A percentile compares a stretch with the other conserved stretches of the same genome.
phyloP scores from a whole-genome alignment of 2,113 vertebrate species.

The Puntigrus tetrazona region DNA sequence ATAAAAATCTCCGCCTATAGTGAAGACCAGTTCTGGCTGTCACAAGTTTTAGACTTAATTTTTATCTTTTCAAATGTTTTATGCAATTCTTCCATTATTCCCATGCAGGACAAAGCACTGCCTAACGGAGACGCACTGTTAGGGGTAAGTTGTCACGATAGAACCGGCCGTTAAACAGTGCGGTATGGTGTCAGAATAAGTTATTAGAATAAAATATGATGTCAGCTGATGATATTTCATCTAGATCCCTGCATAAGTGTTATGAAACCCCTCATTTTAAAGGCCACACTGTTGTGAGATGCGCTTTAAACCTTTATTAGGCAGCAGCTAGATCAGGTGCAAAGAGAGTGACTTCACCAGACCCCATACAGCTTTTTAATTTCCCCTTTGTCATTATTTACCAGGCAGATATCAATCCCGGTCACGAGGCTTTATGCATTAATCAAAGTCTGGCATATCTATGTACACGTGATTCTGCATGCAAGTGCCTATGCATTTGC shows the following conservation, averaged over 20 bases:
- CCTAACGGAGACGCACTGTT: background rate
- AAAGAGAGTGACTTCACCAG: background rate
- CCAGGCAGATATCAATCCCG: slow-evolving; percentile 60
- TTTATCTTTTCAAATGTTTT: background rate
- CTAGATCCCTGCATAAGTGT: background rate
- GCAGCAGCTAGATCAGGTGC: background rate
- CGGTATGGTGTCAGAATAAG: background rate
- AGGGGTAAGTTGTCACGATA: background rate
- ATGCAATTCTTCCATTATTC: background rate
- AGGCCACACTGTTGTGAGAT: background rate
- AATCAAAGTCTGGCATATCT: slow-evolving; percentile 50
- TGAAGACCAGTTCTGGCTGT: background rate
- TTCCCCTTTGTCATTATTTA: slow-evolving; percentile 31
- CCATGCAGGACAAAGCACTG: background rate
- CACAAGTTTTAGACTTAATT: background rate
- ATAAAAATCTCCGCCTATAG: background rate
- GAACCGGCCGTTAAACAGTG: background rate
- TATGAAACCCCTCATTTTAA: background rate
- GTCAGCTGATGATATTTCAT: background rate
- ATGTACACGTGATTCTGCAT: background rate
- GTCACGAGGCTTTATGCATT: slow-evolving; percentile 33
- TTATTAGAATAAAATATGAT: background rate
- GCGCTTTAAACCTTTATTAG: background rate
- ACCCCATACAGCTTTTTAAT: slow-evolving; percentile 15
- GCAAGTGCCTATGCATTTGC: background rate